Evolutionary conservation across 2,888 invertebrate genomes (phyloP), one percentile per base, ranked within the genome.

Genomic region (Liodrosophila aerea): DNA sequence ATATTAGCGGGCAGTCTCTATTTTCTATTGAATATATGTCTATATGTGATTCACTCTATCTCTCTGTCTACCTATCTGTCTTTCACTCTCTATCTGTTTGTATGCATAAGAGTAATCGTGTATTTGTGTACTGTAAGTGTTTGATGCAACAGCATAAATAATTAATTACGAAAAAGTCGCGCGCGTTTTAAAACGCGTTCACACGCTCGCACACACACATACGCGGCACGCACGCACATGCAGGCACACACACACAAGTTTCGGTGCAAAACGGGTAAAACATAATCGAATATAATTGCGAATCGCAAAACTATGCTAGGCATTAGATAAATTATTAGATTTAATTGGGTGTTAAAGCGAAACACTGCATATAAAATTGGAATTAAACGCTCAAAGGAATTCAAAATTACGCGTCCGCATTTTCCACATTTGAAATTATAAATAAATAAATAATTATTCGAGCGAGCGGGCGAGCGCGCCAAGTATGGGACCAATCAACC

Each of bases 181-280:
- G 50, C 45, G 59, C 41, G 58, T 36, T 49, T 57, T 47, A 37
- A 46, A 39, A 41, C 43, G 52, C 45, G 49, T 45, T 16, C 16
- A n/a, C 7, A 43, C n/a, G n/a, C n/a, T 43, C 36, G 36, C 53
- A 50, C 41, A 15, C 30, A 65, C 41, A n/a, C n/a, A n/a, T n/a
- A n/a, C n/a, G n/a, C n/a, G n/a, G n/a, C n/a, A n/a, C n/a, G n/a
- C 16, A n/a, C 7, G 30, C n/a, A n/a, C n/a, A 44, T 33, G 36
- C 53, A 50, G 39, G 12, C 30, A 65, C 41, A 22, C 33, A 57
- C 64, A 86, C 87, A 84, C 87, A 87, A 87, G 87, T 87, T 87
- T 87, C 87, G 87, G 87, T 80, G 71, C 74, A 86, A 87, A 87
- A 87, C 87, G 81, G 84, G 81, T 78, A 83, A 71, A 40, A 60